A percentile compares a stretch with the other conserved stretches of the same genome.
These are phyloP conservation scores for Malurus alboscapulatus DNA, from an alignment of 2,113 vertebrate genomes.

Conservation along the genomic window DNA sequence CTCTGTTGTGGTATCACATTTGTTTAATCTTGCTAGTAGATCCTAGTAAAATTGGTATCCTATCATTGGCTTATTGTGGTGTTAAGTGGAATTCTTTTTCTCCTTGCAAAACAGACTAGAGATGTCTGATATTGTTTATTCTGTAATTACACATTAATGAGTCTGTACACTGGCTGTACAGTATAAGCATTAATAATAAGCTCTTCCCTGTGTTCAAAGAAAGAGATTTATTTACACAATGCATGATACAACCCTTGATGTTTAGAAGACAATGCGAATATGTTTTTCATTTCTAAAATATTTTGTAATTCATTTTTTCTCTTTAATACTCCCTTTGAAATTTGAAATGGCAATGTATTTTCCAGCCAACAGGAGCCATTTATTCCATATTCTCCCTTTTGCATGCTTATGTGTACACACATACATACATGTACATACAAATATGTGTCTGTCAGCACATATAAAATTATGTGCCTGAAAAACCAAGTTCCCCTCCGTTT, in stretches of 20 bases:
- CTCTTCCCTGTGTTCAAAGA: neutral
- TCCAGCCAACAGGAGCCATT: neutral
- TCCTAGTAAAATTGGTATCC: neutral
- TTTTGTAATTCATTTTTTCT: neutral
- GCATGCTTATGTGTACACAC: neutral
- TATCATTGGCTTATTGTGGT: neutral
- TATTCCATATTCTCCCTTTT: neutral
- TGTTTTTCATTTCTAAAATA: neutral
- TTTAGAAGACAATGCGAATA: neutral
- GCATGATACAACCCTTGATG: neutral
- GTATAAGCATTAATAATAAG: neutral
- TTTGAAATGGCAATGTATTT: neutral
- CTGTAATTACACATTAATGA: conserved; percentile 1
- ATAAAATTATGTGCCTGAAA: neutral
- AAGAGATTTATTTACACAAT: neutral
- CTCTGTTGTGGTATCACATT: neutral
- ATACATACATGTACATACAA: neutral
- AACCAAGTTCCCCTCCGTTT: neutral
- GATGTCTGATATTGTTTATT: conserved; percentile 21
- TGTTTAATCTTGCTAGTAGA: neutral
- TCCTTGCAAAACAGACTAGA: neutral
- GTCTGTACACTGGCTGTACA: neutral
- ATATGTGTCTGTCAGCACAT: neutral
- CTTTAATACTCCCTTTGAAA: neutral
- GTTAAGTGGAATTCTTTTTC: neutral